These are phyloP conservation scores for Dasypogon diadema DNA, from an alignment of 2,888 invertebrate genomes.

Conservation along the genomic window DNA sequence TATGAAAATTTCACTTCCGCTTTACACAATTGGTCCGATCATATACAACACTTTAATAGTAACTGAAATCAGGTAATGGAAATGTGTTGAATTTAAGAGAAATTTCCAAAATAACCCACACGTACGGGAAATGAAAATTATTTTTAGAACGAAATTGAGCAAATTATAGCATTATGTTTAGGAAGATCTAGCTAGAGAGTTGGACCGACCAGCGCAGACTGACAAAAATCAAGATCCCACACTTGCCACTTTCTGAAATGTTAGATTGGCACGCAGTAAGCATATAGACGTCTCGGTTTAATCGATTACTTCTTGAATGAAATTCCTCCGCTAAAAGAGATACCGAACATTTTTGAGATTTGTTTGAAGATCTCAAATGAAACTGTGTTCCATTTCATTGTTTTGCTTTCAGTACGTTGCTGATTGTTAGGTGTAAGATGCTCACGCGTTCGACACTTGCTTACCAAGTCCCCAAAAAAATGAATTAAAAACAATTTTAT, in stretches of 20 bases:
- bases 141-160: constrained; percentile 56
- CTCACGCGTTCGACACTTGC: too few species aligned
- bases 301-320: constrained; percentile 28
- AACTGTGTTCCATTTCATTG: neutral
- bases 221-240: constrained; percentile 12
- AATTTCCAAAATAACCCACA: constrained; percentile 61
- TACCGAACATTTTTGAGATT: constrained; percentile 6
- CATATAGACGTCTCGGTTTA: constrained; percentile 36
- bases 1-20: neutral
- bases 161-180: constrained; percentile 26
- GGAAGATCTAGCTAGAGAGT: constrained; percentile 16
- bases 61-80: constrained; percentile 9
- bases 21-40: neutral
- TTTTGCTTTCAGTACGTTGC: neutral
- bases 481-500: too few species aligned
- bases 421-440: neutral
- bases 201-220: constrained; percentile 24
- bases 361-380: neutral
- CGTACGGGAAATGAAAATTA: constrained; percentile 58
- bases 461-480: neutral
- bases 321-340: constrained; percentile 26
- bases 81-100: constrained; percentile 36
- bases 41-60: neutral
- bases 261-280: constrained; percentile 35
- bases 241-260: constrained; percentile 13